Conservation (phyloP, 2,888 invertebrate species). For the Salpingus planirostris region DNA sequence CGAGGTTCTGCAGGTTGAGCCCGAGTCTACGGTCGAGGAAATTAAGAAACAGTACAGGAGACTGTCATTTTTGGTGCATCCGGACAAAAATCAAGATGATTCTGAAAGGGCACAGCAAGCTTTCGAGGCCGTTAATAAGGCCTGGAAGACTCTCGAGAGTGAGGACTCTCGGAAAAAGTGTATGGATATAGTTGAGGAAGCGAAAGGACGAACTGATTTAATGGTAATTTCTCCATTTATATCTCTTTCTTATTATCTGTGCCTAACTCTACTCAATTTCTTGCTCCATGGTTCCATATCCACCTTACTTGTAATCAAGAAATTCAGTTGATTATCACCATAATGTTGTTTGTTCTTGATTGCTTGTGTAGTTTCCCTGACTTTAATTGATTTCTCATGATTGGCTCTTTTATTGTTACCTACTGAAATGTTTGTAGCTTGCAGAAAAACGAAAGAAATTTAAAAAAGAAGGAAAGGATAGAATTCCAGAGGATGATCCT, state of each 20-base stretch:
- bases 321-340: no score
- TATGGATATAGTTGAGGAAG: constrained; percentile 94
- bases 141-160: constrained; percentile 92
- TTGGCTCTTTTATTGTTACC: constrained; percentile 3
- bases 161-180: constrained; percentile 91
- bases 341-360: no score
- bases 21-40: constrained; percentile 79
- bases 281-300: no score
- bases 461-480: constrained; percentile 81
- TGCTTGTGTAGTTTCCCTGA: no score
- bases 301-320: no score
- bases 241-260: no score
- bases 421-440: constrained; percentile 50
- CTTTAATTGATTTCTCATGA: no score
- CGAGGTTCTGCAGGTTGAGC: constrained; percentile 86
- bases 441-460: constrained; percentile 88
- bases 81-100: constrained; percentile 98
- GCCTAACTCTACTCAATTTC: no score
- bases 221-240: no score
- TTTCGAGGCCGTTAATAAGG: constrained; percentile 87
- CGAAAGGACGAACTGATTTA: constrained; percentile 86
- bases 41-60: constrained; percentile 94
- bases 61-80: constrained; percentile 96
- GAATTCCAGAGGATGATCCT: constrained; percentile 83
- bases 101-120: constrained; percentile 87